phyloP scores from a whole-genome alignment of 2,888 invertebrate genomes.

The Cerceris ruficornis region DNA sequence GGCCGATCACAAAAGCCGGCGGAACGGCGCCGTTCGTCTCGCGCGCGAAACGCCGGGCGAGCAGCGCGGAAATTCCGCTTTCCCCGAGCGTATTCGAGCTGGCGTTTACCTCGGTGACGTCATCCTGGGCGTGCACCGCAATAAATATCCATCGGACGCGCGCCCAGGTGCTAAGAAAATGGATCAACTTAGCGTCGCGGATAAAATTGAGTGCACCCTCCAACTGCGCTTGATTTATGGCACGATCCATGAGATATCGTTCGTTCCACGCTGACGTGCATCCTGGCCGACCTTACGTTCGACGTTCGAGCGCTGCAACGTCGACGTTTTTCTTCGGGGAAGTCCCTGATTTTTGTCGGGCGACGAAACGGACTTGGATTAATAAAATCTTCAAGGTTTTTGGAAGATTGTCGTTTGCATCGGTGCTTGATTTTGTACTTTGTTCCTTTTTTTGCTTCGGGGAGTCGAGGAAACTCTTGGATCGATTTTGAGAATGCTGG shows the following conservation, averaged over 20 bases:
- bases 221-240: constrained; percentile 56
- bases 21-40: not conserved
- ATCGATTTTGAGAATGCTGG: no score
- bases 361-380: no score
- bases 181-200: constrained; percentile 55
- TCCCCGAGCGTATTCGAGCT: constrained; percentile 37
- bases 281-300: constrained; percentile 19
- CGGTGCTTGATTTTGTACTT: no score
- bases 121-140: constrained; percentile 41
- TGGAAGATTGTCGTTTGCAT: no score
- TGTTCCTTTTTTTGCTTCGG: no score
- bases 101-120: constrained; percentile 48
- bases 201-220: constrained; percentile 54
- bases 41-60: constrained; percentile 6
- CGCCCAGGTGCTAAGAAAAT: constrained; percentile 64
- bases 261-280: constrained; percentile 48
- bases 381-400: no score
- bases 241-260: constrained; percentile 49
- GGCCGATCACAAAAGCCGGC: constrained; percentile 27
- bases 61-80: constrained; percentile 54
- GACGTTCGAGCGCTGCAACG: not conserved
- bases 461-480: no score
- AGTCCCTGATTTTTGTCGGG: not conserved
- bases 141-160: constrained; percentile 65
- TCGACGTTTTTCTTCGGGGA: not conserved